Conservation (phyloP, 1,140 invertebrate genomes). For the Procambarus clarkii region DNA sequence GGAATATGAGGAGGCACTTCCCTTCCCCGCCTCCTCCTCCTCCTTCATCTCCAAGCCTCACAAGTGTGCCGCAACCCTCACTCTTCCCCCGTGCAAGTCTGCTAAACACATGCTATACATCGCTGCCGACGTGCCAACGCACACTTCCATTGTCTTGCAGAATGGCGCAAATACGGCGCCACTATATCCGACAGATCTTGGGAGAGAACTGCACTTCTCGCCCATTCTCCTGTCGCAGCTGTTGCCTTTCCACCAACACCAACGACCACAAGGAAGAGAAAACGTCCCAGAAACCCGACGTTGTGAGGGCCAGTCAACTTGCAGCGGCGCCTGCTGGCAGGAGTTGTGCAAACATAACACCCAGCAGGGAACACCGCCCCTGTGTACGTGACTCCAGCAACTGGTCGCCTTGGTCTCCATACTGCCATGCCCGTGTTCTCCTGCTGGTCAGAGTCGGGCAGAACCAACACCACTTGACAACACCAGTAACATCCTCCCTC, state of each 20-base stretch:
- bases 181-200: neutral
- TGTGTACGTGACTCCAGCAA: neutral
- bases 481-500: neutral
- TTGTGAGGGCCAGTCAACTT: no score
- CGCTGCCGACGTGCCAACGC: neutral
- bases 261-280: neutral
- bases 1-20: no score
- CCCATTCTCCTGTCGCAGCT: neutral
- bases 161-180: neutral
- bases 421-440: neutral
- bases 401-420: neutral
- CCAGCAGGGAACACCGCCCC: neutral
- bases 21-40: no score
- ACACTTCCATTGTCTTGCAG: conserved; percentile 10
- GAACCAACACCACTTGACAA: neutral
- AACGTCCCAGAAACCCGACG: neutral
- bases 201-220: neutral
- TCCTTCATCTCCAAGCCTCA: no score
- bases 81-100: neutral
- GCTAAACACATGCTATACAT: neutral
- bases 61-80: neutral
- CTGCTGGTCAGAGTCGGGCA: neutral
- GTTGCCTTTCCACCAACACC: neutral
- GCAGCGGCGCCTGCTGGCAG: neutral
- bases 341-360: neutral